Conservation (phyloP, 1,140 invertebrate genomes). For the Bombus sylvicola region DNA sequence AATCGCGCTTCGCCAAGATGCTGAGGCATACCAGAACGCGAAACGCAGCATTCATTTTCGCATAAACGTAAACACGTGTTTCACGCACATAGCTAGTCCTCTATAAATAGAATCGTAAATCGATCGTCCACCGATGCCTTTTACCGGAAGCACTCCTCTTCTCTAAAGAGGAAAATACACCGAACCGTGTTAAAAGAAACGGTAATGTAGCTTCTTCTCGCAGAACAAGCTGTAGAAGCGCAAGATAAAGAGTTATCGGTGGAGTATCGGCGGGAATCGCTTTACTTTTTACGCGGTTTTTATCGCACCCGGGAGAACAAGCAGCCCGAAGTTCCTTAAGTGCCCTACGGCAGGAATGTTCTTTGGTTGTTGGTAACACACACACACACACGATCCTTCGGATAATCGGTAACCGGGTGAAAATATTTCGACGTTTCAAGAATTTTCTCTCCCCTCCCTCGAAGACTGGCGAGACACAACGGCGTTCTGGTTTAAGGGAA, state of each 20-base stretch:
- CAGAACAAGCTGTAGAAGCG: background rate
- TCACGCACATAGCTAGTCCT: background rate
- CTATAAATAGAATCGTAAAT: background rate
- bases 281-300: constrained; percentile 47
- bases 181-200: background rate
- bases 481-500: constrained; percentile 2
- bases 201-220: background rate
- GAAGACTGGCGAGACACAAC: background rate
- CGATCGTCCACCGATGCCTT: background rate
- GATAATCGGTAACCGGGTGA: constrained; percentile 35
- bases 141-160: background rate
- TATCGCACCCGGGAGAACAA: background rate
- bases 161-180: background rate
- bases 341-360: constrained; percentile 31
- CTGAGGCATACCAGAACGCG: too few species aligned
- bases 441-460: background rate
- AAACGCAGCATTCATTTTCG: too few species aligned
- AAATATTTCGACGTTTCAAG: constrained; percentile 39
- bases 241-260: constrained; percentile 8
- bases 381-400: background rate
- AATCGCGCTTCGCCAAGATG: too few species aligned
- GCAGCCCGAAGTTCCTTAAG: background rate
- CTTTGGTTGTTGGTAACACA: background rate
- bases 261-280: constrained; percentile 13
- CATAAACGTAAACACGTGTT: too few species aligned